Percentiles rank a stretch among this genome's conserved stretches.
Evolutionary conservation across 2,888 invertebrate species (phyloP).

Genomic region (Apotomis capreana): DNA sequence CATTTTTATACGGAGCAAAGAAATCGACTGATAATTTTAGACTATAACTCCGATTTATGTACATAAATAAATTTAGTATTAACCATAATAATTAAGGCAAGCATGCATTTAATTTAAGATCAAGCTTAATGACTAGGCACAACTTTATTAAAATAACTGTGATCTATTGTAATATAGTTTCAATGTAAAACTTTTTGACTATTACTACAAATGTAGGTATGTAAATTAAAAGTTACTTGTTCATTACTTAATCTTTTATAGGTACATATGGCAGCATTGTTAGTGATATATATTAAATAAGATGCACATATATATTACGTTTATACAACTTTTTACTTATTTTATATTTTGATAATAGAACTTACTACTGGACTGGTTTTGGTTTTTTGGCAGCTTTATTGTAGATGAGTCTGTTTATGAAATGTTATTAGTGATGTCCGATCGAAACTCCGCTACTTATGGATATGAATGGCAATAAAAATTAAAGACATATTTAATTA

Average conservation of each 20-base stretch:
- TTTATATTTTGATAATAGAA: slow-evolving; percentile 24
- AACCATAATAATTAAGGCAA: slow-evolving; percentile 45
- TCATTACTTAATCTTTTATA: slow-evolving; percentile 29
- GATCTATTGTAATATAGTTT: slow-evolving; percentile 60
- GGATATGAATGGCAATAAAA: slow-evolving; percentile 19
- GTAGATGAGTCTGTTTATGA: slow-evolving; percentile 3
- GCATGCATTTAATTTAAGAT: slow-evolving; percentile 54
- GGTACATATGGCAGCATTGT: slow-evolving; percentile 26
- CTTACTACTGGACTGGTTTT: slow-evolving; percentile 11
- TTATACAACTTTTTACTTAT: slow-evolving; percentile 15
- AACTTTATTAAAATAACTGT: slow-evolving; percentile 62
- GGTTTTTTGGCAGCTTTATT: slow-evolving; percentile 26
- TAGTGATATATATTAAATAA: slow-evolving; percentile 28
- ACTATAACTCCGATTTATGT: slow-evolving; percentile 60
- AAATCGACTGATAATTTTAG: slow-evolving; percentile 80
- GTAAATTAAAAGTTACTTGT: slow-evolving; percentile 40
- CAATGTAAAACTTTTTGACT: slow-evolving; percentile 39
- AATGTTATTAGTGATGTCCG: slow-evolving; percentile 7
- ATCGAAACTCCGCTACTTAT: slow-evolving; percentile 8
- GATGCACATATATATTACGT: slow-evolving; percentile 29
- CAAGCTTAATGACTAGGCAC: slow-evolving; percentile 64
- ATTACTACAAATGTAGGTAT: slow-evolving; percentile 46
- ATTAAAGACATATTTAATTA: background rate
- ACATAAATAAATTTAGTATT: slow-evolving; percentile 49
- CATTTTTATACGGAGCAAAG: slow-evolving; percentile 60